A percentile compares a stretch with the other conserved stretches of the same genome.
Conservation (phyloP, 53 echinoderm and acorn worm genomes). For the Glandiceps talaboti region DNA sequence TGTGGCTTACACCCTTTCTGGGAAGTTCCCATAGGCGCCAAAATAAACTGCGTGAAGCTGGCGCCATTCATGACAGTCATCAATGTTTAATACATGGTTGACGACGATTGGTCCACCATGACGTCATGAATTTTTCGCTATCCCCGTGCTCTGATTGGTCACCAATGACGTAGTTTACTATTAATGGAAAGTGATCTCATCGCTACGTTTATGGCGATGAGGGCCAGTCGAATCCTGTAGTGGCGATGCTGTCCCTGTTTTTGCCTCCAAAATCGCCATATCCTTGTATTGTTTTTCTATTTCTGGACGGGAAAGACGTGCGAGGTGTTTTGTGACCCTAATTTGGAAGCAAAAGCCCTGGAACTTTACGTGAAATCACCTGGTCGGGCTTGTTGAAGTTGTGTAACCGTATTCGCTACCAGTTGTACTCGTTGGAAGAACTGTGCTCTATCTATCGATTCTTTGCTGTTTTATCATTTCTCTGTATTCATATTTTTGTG, state of each 20-base stretch:
- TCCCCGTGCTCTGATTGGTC: constrained; percentile 30
- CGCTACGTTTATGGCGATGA: background rate
- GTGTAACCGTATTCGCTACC: background rate
- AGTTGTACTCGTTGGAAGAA: background rate
- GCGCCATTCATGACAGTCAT: background rate
- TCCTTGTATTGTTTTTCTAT: background rate
- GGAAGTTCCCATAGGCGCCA: too few species aligned
- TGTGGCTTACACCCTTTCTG: too few species aligned
- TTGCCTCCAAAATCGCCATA: background rate
- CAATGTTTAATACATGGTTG: background rate
- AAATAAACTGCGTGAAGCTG: too few species aligned
- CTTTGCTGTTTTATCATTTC: background rate
- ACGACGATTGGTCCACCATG: background rate
- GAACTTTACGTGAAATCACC: background rate
- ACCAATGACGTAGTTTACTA: constrained; percentile 17
- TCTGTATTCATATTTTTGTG: background rate
- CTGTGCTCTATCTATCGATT: background rate
- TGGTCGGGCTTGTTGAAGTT: background rate
- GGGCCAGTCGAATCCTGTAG: background rate
- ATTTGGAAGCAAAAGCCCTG: background rate
- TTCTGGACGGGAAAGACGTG: background rate
- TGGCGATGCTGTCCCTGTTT: background rate
- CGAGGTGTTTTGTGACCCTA: background rate
- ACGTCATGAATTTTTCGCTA: background rate
- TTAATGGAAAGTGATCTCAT: constrained; percentile 42